Conservation (phyloP, 2,113 vertebrate species). For the Cynoglossus semilaevis region DNA sequence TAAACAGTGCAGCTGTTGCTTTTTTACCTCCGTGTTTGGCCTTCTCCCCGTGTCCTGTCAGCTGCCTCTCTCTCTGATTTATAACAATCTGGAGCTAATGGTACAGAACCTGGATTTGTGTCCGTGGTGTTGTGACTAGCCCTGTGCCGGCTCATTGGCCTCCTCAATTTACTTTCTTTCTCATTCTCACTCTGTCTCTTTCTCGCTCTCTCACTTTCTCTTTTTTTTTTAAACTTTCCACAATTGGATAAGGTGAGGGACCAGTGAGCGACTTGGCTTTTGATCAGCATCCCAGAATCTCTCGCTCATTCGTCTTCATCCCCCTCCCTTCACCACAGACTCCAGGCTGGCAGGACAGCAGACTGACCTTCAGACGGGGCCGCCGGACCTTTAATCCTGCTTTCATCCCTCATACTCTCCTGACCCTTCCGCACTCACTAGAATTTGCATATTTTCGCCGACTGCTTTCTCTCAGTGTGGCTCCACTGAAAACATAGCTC, state of each 20-base stretch:
- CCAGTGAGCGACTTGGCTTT: slow-evolving; percentile 42
- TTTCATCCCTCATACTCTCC: slow-evolving; percentile 36
- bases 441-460: slow-evolving; percentile 6
- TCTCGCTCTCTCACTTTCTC: neutral
- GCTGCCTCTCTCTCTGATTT: slow-evolving; percentile 58
- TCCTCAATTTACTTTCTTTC: slow-evolving; percentile 13
- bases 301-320: slow-evolving; percentile 58
- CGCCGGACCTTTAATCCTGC: slow-evolving; percentile 46
- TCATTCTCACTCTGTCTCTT: slow-evolving; percentile 17
- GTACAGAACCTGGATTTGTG: slow-evolving; percentile 72
- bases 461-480: slow-evolving; percentile 27
- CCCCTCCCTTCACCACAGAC: slow-evolving; percentile 51
- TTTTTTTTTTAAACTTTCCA: too few relatives aligned
- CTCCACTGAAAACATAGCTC: slow-evolving; percentile 26
- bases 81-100: slow-evolving; percentile 70
- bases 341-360: slow-evolving; percentile 42
- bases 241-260: slow-evolving; percentile 36
- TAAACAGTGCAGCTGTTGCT: slow-evolving; percentile 42
- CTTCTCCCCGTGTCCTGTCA: slow-evolving; percentile 42
- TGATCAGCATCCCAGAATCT: slow-evolving; percentile 48
- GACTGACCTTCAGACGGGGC: slow-evolving; percentile 77
- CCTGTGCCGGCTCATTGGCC: slow-evolving; percentile 67
- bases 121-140: slow-evolving; percentile 68
- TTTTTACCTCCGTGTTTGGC: slow-evolving; percentile 58
- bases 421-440: slow-evolving; percentile 13